These are phyloP conservation scores for Microtus richardsoni DNA, from an alignment of 2,113 vertebrate genomes.

Conservation along the genomic window DNA sequence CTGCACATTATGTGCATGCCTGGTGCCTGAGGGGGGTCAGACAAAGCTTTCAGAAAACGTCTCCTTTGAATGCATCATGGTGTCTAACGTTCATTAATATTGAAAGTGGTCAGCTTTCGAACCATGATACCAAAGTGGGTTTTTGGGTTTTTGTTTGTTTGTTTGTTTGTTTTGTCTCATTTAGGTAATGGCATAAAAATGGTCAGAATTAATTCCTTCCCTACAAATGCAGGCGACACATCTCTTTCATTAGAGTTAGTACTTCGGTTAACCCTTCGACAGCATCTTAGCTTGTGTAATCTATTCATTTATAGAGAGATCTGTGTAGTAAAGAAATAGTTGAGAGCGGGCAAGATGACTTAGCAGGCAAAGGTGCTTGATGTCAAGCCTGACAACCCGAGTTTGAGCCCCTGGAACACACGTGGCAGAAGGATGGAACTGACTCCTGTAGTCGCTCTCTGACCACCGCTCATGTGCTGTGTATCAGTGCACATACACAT, in stretches of 20 bases:
- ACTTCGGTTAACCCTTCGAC: neutral
- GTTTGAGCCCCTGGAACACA: neutral
- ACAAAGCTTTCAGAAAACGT: neutral
- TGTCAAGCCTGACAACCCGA: neutral
- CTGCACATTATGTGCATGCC: neutral
- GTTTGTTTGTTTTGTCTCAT: neutral
- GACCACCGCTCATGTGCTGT: neutral
- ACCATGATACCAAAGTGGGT: neutral
- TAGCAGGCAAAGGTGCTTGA: neutral
- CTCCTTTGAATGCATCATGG: neutral
- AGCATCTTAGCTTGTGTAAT: slow-evolving; percentile 25
- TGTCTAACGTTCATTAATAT: neutral
- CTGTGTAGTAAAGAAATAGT: slow-evolving; percentile 40
- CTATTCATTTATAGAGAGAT: neutral
- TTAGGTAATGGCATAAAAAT: slow-evolving; percentile 35
- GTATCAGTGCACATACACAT: no score
- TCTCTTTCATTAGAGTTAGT: neutral
- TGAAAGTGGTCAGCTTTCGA: slow-evolving; percentile 1
- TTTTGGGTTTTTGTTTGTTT: neutral
- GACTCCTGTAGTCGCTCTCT: no score
- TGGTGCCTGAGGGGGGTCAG: neutral
- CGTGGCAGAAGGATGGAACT: neutral
- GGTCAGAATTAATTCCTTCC: neutral
- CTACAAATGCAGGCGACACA: neutral
- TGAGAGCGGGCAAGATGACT: no score